These are phyloP conservation scores for Stegostoma tigrinum DNA, from an alignment of 2,113 vertebrate genomes.

Conservation along the genomic window DNA sequence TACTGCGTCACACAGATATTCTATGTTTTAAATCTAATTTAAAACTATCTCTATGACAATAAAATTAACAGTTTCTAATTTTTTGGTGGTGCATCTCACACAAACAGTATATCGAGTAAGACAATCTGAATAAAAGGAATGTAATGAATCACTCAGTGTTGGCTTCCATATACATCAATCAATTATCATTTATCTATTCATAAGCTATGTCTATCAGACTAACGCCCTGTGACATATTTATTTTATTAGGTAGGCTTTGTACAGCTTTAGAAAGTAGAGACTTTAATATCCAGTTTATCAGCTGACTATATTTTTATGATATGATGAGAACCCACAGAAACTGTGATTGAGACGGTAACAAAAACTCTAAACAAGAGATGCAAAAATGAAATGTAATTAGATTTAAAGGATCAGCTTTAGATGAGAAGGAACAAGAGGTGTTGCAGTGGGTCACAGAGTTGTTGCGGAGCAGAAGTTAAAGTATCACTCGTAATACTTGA, in stretches of 20 bases:
- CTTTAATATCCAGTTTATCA: not conserved
- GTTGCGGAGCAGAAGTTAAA: not conserved
- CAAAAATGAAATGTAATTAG: not conserved
- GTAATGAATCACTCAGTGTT: not conserved
- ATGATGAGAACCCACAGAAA: not conserved
- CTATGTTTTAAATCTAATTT: not conserved
- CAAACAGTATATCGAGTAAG: not conserved
- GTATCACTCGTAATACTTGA: not conserved
- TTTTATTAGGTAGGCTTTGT: not conserved
- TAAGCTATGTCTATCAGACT: not conserved
- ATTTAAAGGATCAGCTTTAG: not conserved
- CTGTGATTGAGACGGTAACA: not conserved
- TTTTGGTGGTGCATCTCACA: not conserved
- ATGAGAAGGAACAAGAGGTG: not conserved
- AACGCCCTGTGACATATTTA: not conserved
- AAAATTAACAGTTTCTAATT: not conserved
- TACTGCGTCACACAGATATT: not conserved
- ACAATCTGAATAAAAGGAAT: not conserved
- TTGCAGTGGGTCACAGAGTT: not conserved
- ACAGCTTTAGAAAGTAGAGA: not conserved
- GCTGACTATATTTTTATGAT: slow-evolving; percentile 11
- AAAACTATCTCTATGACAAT: not conserved
- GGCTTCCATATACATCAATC: not conserved
- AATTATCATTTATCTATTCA: slow-evolving; percentile 21
- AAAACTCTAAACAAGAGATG: not conserved